Percentiles rank a stretch among this genome's conserved stretches.
These are phyloP conservation scores for Ceyx erithaca DNA, from an alignment of 2,797 vertebrate species.

Conservation along the genomic window DNA sequence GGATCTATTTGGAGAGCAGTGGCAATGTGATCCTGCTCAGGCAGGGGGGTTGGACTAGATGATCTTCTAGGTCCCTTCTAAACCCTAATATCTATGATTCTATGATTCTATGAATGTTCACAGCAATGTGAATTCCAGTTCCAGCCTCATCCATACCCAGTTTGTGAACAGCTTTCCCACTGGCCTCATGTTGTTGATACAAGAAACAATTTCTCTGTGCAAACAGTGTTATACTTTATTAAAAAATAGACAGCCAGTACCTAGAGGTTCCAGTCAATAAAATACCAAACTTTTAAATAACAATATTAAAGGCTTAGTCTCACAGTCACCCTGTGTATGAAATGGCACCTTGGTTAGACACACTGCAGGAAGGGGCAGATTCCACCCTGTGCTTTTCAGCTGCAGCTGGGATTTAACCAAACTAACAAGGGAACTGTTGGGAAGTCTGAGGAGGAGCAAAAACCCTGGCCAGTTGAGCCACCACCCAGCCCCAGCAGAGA, in stretches of 20 bases:
- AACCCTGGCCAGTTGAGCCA: neutral
- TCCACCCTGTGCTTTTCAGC: neutral
- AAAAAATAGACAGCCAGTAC: constrained; percentile 58
- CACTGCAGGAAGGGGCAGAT: neutral
- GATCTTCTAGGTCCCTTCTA: too few relatives aligned
- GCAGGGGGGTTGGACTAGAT: too few relatives aligned
- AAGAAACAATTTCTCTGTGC: neutral
- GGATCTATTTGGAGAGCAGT: neutral
- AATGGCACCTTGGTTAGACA: neutral
- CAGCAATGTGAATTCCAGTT: neutral
- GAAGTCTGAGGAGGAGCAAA: neutral
- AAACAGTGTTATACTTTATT: constrained; percentile 59
- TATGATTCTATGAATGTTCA: too few relatives aligned
- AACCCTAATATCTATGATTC: too few relatives aligned
- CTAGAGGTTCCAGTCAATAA: constrained; percentile 43
- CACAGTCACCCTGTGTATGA: neutral
- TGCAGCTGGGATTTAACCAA: neutral
- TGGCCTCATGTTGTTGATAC: neutral
- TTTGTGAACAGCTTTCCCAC: neutral
- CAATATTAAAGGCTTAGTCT: constrained; percentile 27
- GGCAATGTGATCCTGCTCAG: too few relatives aligned
- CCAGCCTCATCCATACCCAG: neutral
- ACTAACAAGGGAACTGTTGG: neutral
- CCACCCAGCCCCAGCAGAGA: neutral
- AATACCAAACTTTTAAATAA: constrained; percentile 37